phyloP scores from a whole-genome alignment of 2,113 vertebrate genomes.

The Megalops atlanticus region DNA sequence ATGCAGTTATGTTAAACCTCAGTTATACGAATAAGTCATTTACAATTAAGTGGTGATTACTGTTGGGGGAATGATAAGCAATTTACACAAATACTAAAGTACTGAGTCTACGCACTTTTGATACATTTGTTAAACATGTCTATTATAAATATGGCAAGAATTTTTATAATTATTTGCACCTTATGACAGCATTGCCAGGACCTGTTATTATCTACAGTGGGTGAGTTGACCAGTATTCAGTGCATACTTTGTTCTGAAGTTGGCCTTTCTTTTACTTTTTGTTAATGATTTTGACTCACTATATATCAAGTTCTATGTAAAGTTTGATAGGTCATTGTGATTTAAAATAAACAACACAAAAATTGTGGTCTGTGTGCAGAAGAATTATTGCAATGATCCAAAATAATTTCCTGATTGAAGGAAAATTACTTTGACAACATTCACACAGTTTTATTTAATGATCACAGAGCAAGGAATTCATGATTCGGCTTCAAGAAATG shows the following conservation, averaged over 20 bases:
- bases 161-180: conserved; percentile 15
- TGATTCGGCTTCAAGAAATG: background rate
- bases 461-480: background rate
- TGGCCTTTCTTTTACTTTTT: conserved; percentile 1
- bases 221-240: conserved; percentile 7
- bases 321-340: background rate
- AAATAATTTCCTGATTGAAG: background rate
- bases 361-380: background rate
- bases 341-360: conserved; percentile 20
- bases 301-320: conserved; percentile 18
- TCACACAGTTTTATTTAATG: too few species aligned
- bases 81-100: background rate
- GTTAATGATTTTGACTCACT: conserved; percentile 16
- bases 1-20: background rate
- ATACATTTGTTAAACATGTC: background rate
- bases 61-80: background rate
- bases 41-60: background rate
- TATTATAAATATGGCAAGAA: background rate
- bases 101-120: conserved; percentile 17
- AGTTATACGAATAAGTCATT: background rate
- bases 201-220: background rate
- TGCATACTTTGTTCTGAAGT: conserved; percentile 1
- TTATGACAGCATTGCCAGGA: conserved; percentile 1
- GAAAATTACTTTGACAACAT: background rate
- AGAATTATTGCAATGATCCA: background rate